These are phyloP conservation scores for Lacerta viridis DNA, from an alignment of 2,797 vertebrate genomes.

Conservation along the genomic window DNA sequence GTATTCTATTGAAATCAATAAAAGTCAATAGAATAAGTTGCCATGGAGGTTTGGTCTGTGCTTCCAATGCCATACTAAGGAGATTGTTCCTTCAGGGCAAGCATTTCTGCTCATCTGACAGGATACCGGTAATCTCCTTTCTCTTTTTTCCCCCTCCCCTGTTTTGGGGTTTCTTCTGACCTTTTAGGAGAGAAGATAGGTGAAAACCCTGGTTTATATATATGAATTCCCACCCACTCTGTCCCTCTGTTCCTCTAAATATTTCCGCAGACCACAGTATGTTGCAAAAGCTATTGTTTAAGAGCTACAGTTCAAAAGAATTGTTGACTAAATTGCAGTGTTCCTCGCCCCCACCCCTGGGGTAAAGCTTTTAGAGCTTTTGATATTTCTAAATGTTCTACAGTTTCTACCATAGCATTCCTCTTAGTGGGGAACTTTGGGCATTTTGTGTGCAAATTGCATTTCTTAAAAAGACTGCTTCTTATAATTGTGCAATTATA, in stretches of 20 bases:
- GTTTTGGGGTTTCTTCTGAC: no score
- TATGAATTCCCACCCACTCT: background rate
- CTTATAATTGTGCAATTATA: conserved; percentile 38
- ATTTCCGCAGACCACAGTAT: background rate
- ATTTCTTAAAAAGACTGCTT: conserved; percentile 17
- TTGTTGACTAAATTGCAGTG: conserved; percentile 7
- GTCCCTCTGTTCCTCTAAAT: background rate
- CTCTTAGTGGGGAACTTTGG: background rate
- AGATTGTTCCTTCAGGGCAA: no score
- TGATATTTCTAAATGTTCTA: conserved; percentile 22
- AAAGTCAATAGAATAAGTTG: no score
- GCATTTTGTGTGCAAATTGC: background rate
- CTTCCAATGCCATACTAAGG: no score
- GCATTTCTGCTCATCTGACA: no score
- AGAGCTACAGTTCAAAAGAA: background rate
- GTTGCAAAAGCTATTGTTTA: background rate
- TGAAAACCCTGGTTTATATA: background rate
- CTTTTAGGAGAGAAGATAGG: no score
- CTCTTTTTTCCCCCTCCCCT: no score
- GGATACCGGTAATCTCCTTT: no score
- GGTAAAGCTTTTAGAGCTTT: conserved; percentile 14
- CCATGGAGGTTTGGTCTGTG: no score
- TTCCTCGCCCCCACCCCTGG: background rate
- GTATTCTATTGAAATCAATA: no score
- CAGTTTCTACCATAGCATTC: conserved; percentile 4